Conservation (phyloP, 2,888 invertebrate genomes). For the Pasiphila rectangulata region DNA sequence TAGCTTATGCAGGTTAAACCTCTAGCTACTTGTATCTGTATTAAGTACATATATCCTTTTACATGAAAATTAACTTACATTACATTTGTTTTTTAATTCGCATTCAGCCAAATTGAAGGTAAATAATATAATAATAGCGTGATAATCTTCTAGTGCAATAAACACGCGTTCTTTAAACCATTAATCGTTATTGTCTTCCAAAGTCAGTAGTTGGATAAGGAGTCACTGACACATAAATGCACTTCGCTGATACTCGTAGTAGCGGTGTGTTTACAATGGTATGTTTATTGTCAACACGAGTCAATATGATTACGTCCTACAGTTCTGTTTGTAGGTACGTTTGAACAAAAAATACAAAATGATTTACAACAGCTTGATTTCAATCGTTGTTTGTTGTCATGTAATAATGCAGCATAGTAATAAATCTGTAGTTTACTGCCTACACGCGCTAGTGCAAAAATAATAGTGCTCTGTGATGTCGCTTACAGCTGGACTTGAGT, state of each 20-base stretch:
- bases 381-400: slow-evolving; percentile 11
- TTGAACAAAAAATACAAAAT: slow-evolving; percentile 3
- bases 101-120: no score
- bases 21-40: no score
- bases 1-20: slow-evolving; percentile 24
- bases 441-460: background rate
- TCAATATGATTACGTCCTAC: slow-evolving; percentile 23
- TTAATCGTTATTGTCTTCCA: slow-evolving; percentile 33
- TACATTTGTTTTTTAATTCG: no score
- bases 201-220: slow-evolving; percentile 51
- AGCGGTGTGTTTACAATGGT: slow-evolving; percentile 28
- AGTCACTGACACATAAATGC: slow-evolving; percentile 52
- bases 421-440: slow-evolving; percentile 6
- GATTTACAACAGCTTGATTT: background rate
- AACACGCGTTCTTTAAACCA: slow-evolving; percentile 24
- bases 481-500: background rate
- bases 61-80: background rate
- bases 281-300: slow-evolving; percentile 40
- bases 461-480: background rate
- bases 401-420: slow-evolving; percentile 1
- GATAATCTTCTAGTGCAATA: slow-evolving; percentile 4
- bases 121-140: no score
- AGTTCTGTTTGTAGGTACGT: slow-evolving; percentile 15
- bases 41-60: no score
- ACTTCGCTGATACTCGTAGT: slow-evolving; percentile 41